phyloP scores from a whole-genome alignment of 2,888 invertebrate species.

The Caenorhabditis imperialis region DNA sequence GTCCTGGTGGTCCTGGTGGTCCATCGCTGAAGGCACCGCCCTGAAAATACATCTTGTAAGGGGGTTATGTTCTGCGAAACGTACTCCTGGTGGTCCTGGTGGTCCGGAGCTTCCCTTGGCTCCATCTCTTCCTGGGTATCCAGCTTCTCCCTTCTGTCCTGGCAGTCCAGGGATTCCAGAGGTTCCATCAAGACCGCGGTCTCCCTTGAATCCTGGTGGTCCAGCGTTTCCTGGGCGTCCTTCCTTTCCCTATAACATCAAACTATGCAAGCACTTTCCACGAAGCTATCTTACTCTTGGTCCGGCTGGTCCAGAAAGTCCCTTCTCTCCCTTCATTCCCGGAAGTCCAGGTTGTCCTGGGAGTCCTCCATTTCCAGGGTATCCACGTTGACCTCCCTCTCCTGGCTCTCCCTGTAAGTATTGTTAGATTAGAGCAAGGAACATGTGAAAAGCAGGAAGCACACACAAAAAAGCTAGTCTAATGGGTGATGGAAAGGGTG shows the following conservation, averaged over 20 bases:
- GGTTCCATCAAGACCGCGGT: constrained; percentile 77
- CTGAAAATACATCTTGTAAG: constrained; percentile 16
- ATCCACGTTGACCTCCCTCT: constrained; percentile 75
- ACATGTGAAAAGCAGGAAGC: constrained; percentile 10
- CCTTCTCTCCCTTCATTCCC: constrained; percentile 79
- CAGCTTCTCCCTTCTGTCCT: constrained; percentile 80
- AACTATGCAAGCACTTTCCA: neutral
- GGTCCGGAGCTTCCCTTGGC: constrained; percentile 75
- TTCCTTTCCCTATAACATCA: constrained; percentile 75
- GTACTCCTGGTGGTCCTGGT: constrained; percentile 77
- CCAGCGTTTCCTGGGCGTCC: constrained; percentile 76
- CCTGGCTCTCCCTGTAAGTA: constrained; percentile 77
- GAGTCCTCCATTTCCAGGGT: constrained; percentile 80
- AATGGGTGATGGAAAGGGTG: too few relatives aligned
- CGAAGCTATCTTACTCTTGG: constrained; percentile 78
- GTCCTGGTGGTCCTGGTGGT: constrained; percentile 75
- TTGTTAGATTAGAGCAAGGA: constrained; percentile 22
- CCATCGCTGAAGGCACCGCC: constrained; percentile 77
- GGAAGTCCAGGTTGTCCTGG: constrained; percentile 79
- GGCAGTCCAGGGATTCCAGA: constrained; percentile 79
- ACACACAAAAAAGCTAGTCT: constrained; percentile 44
- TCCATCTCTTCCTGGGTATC: constrained; percentile 75
- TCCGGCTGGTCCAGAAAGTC: constrained; percentile 84
- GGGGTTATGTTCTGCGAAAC: constrained; percentile 63
- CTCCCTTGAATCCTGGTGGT: constrained; percentile 78